phyloP scores from a whole-genome alignment of 2,797 vertebrate genomes.

The Bradypodion ventrale region DNA sequence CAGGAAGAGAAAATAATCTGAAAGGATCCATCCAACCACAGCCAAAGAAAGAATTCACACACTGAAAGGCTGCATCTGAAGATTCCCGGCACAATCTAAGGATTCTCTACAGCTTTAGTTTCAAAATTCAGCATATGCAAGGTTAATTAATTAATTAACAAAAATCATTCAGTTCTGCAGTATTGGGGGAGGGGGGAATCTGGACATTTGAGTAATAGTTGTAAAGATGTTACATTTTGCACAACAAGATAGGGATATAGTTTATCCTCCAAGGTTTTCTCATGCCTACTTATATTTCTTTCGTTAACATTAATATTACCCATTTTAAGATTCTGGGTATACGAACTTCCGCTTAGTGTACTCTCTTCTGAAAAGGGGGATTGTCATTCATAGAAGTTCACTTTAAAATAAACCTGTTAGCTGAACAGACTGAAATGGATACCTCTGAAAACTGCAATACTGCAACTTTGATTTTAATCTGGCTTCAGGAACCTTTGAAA shows the following conservation, averaged over 20 bases:
- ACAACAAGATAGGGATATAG: conserved; percentile 43
- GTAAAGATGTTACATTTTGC: conserved; percentile 41
- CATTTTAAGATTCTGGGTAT: conserved; percentile 20
- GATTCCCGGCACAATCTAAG: conserved; percentile 12
- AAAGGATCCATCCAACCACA: conserved; percentile 25
- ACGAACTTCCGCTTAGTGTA: no score
- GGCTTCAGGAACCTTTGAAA: conserved; percentile 42
- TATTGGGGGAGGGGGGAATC: conserved; percentile 42
- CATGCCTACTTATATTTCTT: conserved; percentile 53
- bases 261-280: conserved; percentile 55
- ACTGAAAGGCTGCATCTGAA: conserved; percentile 25
- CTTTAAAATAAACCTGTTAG: no score
- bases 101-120: conserved; percentile 44
- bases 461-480: conserved; percentile 33
- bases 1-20: not conserved
- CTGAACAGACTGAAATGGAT: no score
- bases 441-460: no score
- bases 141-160: conserved; percentile 64
- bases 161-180: conserved; percentile 68
- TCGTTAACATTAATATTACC: conserved; percentile 31
- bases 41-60: not conserved
- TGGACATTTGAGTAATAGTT: conserved; percentile 63
- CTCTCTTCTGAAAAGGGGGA: no score
- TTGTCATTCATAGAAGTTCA: no score
- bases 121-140: conserved; percentile 48